Percentiles rank a stretch among this genome's conserved stretches.
Conservation (phyloP, 2,113 vertebrate genomes). For the Laticauda colubrina region DNA sequence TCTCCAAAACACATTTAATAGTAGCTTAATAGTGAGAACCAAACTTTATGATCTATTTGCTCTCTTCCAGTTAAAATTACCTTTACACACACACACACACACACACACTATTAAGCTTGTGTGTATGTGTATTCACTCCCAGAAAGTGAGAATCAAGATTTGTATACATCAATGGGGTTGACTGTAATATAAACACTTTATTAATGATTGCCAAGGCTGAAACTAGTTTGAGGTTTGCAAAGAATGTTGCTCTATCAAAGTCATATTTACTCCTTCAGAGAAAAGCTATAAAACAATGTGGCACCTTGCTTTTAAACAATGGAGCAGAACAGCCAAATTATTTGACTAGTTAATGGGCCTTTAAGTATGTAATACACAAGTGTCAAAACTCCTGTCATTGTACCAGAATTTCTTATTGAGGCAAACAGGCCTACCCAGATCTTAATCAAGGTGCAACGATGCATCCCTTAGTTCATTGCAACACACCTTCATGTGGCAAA, state of each 20-base stretch:
- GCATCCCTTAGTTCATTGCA: background rate
- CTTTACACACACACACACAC: too few species aligned
- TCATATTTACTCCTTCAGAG: background rate
- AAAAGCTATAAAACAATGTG: background rate
- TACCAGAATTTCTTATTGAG: background rate
- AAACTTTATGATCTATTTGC: background rate
- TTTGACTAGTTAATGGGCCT: background rate
- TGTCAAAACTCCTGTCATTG: background rate
- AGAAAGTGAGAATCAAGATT: background rate
- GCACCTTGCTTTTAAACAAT: background rate
- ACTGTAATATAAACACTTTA: background rate
- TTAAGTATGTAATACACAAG: background rate
- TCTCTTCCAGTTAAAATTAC: background rate
- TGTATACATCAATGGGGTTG: background rate
- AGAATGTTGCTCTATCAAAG: background rate
- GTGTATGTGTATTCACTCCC: background rate
- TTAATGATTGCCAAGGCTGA: background rate
- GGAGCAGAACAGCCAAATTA: background rate
- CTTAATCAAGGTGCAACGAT: background rate
- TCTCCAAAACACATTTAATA: background rate
- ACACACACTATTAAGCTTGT: too few species aligned
- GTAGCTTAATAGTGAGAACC: background rate
- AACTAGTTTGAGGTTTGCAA: background rate
- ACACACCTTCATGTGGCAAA: background rate
- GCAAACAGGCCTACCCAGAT: background rate